These are phyloP conservation scores for Erithacus rubecula DNA, from an alignment of 2,797 vertebrate species.

Conservation along the genomic window DNA sequence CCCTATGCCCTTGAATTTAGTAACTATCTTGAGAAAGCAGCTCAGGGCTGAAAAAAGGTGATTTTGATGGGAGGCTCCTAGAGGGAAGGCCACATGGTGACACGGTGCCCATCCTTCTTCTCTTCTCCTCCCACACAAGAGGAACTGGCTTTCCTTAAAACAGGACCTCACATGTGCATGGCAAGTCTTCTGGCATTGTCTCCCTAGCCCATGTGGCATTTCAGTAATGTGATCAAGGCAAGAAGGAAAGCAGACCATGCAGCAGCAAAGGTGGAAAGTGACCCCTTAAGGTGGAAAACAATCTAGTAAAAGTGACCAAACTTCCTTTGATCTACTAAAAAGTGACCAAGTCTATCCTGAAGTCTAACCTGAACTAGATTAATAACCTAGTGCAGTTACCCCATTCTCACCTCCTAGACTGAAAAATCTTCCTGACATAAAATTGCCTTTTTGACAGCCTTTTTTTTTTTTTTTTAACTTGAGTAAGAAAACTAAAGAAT, in stretches of 20 bases:
- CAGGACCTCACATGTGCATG: neutral
- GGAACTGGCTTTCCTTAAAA: neutral
- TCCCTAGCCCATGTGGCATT: neutral
- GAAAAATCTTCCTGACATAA: neutral
- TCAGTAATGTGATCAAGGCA: neutral
- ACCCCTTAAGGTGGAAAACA: neutral
- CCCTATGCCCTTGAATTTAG: neutral
- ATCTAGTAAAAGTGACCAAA: neutral
- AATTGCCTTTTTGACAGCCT: neutral
- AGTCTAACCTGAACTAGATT: neutral
- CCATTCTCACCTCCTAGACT: neutral
- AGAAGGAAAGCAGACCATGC: neutral
- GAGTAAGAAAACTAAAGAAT: conserved; percentile 22
- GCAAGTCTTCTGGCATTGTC: neutral
- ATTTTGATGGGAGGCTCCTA: neutral
- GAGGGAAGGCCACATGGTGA: neutral
- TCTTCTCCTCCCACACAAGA: neutral
- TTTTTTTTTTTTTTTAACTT: neutral
- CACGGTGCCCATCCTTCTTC: neutral
- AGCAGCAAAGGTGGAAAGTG: neutral
- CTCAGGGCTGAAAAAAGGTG: neutral
- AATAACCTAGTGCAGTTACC: neutral
- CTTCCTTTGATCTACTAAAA: neutral
- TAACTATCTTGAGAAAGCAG: neutral
- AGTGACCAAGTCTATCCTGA: neutral